Evolutionary conservation across 2,113 vertebrate species (phyloP).

Genomic region (Alethe castanea): DNA sequence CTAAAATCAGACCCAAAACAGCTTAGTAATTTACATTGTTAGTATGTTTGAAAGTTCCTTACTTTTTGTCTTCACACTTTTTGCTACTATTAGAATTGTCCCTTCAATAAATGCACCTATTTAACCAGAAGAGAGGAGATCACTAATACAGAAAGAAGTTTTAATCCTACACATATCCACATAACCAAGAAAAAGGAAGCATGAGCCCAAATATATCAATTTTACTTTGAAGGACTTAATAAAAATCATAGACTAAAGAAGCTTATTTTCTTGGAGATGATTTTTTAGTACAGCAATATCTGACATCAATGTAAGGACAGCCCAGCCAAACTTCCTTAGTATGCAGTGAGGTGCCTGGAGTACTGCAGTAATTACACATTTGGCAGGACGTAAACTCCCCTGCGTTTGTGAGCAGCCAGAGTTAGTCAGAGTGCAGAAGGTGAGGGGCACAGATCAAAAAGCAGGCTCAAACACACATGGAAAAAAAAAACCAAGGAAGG

Average conservation of each 20-base stretch:
- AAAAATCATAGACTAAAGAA: slow-evolving; percentile 41
- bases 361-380: not conserved
- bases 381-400: not conserved
- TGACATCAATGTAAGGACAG: not conserved
- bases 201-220: slow-evolving; percentile 55
- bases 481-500: not conserved
- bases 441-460: not conserved
- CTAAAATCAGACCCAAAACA: not conserved
- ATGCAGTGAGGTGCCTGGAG: not conserved
- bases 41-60: not conserved
- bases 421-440: not conserved
- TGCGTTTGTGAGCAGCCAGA: not conserved
- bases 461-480: not conserved
- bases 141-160: not conserved
- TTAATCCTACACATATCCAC: not conserved
- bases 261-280: slow-evolving; percentile 48
- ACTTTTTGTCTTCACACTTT: not conserved
- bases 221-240: slow-evolving; percentile 63
- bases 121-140: not conserved
- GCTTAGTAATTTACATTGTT: not conserved
- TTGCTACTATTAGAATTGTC: not conserved
- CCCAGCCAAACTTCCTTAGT: not conserved
- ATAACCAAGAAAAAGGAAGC: slow-evolving; percentile 1
- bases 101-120: not conserved
- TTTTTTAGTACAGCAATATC: slow-evolving; percentile 3